Conservation (phyloP, 2,888 invertebrate species). For the Cephus runcator region DNA sequence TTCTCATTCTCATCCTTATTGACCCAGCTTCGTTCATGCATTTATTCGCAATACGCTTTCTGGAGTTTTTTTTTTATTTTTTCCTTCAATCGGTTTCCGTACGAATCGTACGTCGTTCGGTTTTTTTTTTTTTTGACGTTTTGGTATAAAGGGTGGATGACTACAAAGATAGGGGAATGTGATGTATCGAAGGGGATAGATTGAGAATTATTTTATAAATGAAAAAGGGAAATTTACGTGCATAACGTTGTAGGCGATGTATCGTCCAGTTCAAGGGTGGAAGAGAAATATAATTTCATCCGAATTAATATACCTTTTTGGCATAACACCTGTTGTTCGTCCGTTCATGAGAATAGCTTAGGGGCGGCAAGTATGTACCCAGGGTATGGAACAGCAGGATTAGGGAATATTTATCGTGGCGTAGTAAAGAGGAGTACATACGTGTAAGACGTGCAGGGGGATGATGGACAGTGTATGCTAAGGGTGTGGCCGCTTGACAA, state of each 20-base stretch:
- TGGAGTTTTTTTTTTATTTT: neutral
- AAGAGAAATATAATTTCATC: neutral
- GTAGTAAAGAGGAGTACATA: constrained; percentile 4
- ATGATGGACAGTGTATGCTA: constrained; percentile 48
- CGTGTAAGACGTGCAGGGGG: constrained; percentile 11
- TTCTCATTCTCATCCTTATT: neutral
- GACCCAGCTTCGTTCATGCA: neutral
- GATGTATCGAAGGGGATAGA: neutral
- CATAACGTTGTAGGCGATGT: neutral
- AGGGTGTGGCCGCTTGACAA: constrained; percentile 59
- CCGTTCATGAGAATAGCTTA: neutral
- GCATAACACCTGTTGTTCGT: neutral
- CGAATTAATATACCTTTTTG: neutral
- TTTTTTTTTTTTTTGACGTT: no score
- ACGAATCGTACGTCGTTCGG: neutral
- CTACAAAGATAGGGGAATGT: neutral
- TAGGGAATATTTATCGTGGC: constrained; percentile 18
- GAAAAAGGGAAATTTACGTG: neutral
- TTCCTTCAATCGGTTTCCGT: neutral
- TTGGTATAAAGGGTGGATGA: no score
- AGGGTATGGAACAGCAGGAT: neutral
- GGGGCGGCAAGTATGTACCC: neutral
- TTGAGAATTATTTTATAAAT: neutral
- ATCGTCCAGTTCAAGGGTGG: neutral
- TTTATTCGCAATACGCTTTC: neutral